Evolutionary conservation across 2,888 invertebrate species (phyloP), one percentile per base, ranked within the genome.

Genomic region (Drosophila gaucha): DNA sequence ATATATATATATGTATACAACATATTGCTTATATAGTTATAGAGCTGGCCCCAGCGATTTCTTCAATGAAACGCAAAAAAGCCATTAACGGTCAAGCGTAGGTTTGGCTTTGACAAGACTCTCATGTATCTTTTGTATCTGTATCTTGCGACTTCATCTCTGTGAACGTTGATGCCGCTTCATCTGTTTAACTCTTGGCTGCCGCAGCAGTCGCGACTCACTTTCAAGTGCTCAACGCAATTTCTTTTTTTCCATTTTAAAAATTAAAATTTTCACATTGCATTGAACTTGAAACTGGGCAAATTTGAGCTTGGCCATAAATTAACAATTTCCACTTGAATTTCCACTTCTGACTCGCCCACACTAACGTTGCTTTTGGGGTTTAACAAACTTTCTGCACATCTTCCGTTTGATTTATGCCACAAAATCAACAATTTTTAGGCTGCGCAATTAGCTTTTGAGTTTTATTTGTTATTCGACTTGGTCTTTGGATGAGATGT

Each of bases 21-120:
- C 41, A 55, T 46, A 38, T 51, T 26, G 39, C 30, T 33, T 50
- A 51, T 26, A 44, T 36, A 56, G 43, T 30, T 30, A 63, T 63
- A 30, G 18, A 44, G 65, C 18, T 46, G 33, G 28, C 20, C 31
- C 16, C 6, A 28, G 16, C 31, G 65, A 74, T 79, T 74, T 74
- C 78, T 80, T 79, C 73, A 79, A 79, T 83, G 78, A 85, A 84
- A 85, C 88, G 84, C 86, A 86, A 85, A 86, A 83, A 84, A 64
- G 66, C 75, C 84, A 88, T 88, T 85, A 85, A 84, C 71, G 73
- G 62, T 73, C 73, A 78, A 57, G 84, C 84, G 86, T 82, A 86
- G 82, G 84, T 80, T 80, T 80, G 73, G 20, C 41, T 66, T 67
- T 68, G 70, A 75, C 83, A 78, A 73, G 78, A 50, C 60, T 50